Evolutionary conservation across 2,797 vertebrate genomes (phyloP).

Genomic region (Centropyge bicolor): DNA sequence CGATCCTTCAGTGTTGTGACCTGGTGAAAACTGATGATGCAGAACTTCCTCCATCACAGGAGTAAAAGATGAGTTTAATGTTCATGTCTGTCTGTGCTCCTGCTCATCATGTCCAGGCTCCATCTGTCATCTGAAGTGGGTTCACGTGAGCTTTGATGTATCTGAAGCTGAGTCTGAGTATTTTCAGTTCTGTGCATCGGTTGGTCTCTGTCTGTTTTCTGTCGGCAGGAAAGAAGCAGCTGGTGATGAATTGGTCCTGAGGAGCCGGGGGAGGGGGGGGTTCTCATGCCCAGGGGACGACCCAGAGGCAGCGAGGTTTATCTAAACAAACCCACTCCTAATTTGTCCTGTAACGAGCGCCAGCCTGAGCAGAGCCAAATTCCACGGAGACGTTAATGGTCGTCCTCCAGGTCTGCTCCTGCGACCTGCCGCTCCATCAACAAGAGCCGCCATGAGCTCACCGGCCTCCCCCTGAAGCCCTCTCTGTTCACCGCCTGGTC

Average conservation of each 20-base stretch:
- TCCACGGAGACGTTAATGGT: constrained; percentile 50
- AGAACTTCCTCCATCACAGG: too few relatives aligned
- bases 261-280: constrained; percentile 86
- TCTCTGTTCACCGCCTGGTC: not conserved
- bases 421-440: constrained; percentile 45
- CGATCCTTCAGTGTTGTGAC: too few relatives aligned
- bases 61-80: too few relatives aligned
- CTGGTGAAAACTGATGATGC: too few relatives aligned
- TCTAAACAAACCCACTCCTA: constrained; percentile 49
- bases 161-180: not conserved
- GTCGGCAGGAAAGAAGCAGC: constrained; percentile 89
- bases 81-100: too few relatives aligned
- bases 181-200: not conserved
- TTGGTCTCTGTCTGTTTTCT: constrained; percentile 66
- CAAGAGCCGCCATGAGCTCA: constrained; percentile 42
- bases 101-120: too few relatives aligned
- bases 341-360: constrained; percentile 31
- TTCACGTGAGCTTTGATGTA: too few relatives aligned
- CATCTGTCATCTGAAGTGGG: too few relatives aligned
- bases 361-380: constrained; percentile 41
- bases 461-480: not conserved
- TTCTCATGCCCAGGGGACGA: constrained; percentile 82
- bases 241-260: constrained; percentile 87
- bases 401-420: constrained; percentile 58
- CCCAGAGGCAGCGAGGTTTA: constrained; percentile 65